Percentiles rank a stretch among this genome's conserved stretches.
Conservation (phyloP, 2,888 invertebrate species). For the Chymomyza procnemis region DNA sequence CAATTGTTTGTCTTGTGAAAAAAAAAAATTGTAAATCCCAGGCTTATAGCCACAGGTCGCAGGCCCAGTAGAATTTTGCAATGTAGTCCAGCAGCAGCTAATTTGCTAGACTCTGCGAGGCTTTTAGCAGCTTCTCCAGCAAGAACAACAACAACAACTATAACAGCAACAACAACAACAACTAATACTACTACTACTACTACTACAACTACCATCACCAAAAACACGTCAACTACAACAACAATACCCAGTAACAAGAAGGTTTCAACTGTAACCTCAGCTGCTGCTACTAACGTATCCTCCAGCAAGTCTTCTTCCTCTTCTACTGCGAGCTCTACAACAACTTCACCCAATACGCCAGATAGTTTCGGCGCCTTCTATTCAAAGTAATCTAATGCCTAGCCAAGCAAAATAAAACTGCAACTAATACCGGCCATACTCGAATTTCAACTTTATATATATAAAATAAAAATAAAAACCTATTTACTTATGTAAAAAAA, state of each 20-base stretch:
- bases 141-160: constrained; percentile 40
- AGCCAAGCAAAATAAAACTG: constrained; percentile 25
- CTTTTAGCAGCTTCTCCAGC: constrained; percentile 37
- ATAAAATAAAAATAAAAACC: constrained; percentile 30
- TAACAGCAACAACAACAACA: constrained; percentile 38
- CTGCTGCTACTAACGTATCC: not conserved
- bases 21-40: constrained; percentile 59
- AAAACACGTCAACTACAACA: constrained; percentile 9
- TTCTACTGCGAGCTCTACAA: constrained; percentile 24
- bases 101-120: constrained; percentile 57
- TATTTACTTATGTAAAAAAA: constrained; percentile 33
- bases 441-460: constrained; percentile 54
- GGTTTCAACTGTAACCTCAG: not conserved
- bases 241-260: constrained; percentile 27
- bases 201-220: constrained; percentile 19
- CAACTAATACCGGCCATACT: constrained; percentile 62
- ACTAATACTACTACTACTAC: constrained; percentile 35
- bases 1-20: constrained; percentile 12
- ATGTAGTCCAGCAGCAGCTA: constrained; percentile 71
- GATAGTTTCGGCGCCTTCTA: constrained; percentile 57
- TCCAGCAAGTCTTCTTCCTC: constrained; percentile 20
- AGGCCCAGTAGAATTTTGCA: constrained; percentile 77
- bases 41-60: constrained; percentile 78
- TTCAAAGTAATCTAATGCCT: constrained; percentile 61
- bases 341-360: constrained; percentile 61